Conservation (phyloP, 2,797 vertebrate species). For the Gambelia wislizenii region DNA sequence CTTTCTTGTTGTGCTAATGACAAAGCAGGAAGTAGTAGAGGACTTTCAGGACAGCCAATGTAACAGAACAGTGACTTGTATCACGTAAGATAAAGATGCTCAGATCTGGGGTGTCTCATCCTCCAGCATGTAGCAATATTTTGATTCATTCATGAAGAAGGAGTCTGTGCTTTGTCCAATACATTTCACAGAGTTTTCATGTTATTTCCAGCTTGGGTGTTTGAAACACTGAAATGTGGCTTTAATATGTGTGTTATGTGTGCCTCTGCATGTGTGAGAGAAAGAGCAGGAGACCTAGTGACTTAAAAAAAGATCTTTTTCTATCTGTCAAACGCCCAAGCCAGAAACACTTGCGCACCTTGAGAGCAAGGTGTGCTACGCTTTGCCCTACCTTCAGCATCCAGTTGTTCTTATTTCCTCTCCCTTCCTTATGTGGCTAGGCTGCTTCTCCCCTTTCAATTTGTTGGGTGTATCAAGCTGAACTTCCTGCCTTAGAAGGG, state of each 20-base stretch:
- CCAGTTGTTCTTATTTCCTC: neutral
- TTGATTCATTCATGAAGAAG: too few relatives aligned
- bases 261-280: neutral
- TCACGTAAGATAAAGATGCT: too few relatives aligned
- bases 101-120: neutral
- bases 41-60: neutral
- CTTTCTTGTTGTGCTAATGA: neutral
- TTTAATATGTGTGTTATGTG: too few relatives aligned
- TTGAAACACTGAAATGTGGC: too few relatives aligned
- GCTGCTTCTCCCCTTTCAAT: neutral
- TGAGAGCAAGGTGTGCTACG: neutral
- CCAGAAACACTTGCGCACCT: neutral
- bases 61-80: rapidly evolving
- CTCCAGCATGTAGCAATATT: neutral
- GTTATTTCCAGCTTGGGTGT: too few relatives aligned
- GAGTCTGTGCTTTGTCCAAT: too few relatives aligned
- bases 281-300: neutral
- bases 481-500: neutral
- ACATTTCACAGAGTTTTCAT: too few relatives aligned
- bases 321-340: neutral
- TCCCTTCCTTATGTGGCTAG: too few relatives aligned
- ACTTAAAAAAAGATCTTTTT: neutral
- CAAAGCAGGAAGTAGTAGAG: too few relatives aligned
- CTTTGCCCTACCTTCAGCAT: too few relatives aligned
- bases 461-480: neutral